Evolutionary conservation across 2,113 vertebrate genomes (phyloP).

Genomic region (Corynorhinus townsendii): DNA sequence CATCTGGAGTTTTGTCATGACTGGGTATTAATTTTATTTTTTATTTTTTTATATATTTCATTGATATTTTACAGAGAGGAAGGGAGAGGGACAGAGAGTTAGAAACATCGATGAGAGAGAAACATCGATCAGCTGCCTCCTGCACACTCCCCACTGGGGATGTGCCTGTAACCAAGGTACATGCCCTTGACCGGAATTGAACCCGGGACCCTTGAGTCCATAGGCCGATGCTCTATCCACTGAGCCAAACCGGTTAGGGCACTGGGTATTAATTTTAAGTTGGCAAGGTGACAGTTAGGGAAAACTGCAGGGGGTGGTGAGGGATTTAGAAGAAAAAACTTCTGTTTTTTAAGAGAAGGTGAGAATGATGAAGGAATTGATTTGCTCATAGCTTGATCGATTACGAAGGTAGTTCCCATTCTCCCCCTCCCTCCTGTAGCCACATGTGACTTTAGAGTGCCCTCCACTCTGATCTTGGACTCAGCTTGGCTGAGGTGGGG

Average conservation of each 20-base stretch:
- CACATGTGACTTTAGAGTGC: neutral
- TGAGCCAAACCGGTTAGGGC: too few species aligned
- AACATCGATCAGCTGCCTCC: too few species aligned
- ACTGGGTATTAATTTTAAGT: neutral
- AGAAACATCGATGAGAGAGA: too few species aligned
- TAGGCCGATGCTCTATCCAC: too few species aligned
- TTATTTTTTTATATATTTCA: too few species aligned
- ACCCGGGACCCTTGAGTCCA: too few species aligned
- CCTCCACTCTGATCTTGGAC: neutral
- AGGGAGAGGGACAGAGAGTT: too few species aligned
- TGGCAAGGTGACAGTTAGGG: neutral
- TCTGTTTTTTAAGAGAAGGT: neutral
- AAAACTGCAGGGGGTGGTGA: accelerated
- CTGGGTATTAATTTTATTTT: neutral
- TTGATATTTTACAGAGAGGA: too few species aligned
- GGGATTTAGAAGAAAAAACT: neutral
- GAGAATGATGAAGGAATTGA: neutral
- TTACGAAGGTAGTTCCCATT: accelerated
- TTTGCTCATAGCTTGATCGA: accelerated
- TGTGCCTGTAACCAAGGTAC: too few species aligned
- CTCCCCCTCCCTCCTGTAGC: accelerated
- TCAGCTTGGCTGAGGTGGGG: neutral
- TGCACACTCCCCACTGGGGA: too few species aligned
- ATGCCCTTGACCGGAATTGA: too few species aligned
- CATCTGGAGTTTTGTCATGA: neutral